These are phyloP conservation scores for Leistus spinibarbis DNA, from an alignment of 2,888 invertebrate genomes.

Conservation along the genomic window DNA sequence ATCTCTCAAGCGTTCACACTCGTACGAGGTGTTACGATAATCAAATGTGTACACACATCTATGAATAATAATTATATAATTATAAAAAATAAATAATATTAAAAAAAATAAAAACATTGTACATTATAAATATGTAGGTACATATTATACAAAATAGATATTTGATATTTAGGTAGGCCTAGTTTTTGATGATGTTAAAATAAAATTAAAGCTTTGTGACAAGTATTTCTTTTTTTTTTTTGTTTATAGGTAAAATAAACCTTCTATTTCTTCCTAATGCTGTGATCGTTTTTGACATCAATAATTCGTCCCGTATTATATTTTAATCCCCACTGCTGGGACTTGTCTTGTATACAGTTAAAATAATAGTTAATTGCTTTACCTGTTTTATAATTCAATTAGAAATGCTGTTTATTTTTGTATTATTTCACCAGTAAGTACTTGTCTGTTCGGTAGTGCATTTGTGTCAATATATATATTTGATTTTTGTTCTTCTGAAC, in stretches of 20 bases:
- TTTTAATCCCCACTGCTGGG: not conserved
- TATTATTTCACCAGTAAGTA: not conserved
- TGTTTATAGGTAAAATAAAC: not conserved
- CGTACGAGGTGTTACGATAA: slow-evolving; percentile 32
- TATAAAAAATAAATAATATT: slow-evolving; percentile 26
- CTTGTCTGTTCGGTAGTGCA: not conserved
- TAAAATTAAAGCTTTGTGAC: slow-evolving; percentile 59
- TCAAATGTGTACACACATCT: slow-evolving; percentile 30
- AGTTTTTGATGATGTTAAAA: slow-evolving; percentile 60
- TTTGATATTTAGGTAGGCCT: slow-evolving; percentile 60
- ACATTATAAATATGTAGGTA: slow-evolving; percentile 55
- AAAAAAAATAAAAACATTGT: slow-evolving; percentile 51
- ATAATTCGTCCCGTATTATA: too few relatives aligned
- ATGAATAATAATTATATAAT: slow-evolving; percentile 7
- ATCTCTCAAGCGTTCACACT: not conserved
- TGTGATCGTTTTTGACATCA: too few relatives aligned
- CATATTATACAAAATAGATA: slow-evolving; percentile 56
- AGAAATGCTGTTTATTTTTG: too few relatives aligned
- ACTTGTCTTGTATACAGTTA: not conserved
- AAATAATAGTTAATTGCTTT: not conserved
- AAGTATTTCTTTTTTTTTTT: slow-evolving; percentile 43
- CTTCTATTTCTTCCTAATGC: not conserved
- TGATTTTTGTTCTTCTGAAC: not conserved
- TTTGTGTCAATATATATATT: not conserved
- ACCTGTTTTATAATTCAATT: not conserved